A percentile compares a stretch with the other conserved stretches of the same genome.
phyloP scores from a whole-genome alignment of 2,797 vertebrate genomes.

The Acipenser oxyrinchus region DNA sequence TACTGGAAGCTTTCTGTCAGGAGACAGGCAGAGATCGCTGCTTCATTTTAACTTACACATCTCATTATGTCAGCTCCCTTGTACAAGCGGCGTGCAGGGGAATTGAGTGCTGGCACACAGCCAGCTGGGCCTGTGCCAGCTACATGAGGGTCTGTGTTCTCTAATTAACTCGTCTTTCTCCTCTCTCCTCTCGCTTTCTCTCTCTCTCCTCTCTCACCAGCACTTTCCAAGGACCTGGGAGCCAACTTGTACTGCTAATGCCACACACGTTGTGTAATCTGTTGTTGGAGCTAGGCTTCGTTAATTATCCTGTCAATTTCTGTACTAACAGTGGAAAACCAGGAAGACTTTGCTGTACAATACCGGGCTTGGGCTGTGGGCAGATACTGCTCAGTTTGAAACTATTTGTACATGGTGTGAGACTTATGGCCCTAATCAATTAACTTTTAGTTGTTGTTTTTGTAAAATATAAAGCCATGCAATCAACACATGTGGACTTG shows the following conservation, averaged over 20 bases:
- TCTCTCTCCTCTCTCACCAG: constrained; percentile 6
- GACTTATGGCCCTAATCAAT: too few relatives aligned
- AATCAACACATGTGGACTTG: too few relatives aligned
- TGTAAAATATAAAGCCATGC: too few relatives aligned
- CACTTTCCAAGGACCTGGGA: constrained; percentile 21
- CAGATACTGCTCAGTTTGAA: too few relatives aligned
- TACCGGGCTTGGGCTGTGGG: background rate
- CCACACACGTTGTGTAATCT: constrained; percentile 14
- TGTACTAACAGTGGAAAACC: background rate
- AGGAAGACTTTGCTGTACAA: background rate
- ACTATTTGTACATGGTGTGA: too few relatives aligned
- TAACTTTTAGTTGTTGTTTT: too few relatives aligned
- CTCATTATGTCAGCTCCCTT: constrained; percentile 35
- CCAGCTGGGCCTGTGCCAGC: constrained; percentile 42
- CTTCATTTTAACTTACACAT: constrained; percentile 46
- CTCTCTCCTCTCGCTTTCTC: constrained; percentile 19
- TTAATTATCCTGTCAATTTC: constrained; percentile 14
- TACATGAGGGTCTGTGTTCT: constrained; percentile 31
- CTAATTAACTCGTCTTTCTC: constrained; percentile 35
- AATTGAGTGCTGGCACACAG: constrained; percentile 26
- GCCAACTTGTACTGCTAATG: constrained; percentile 7
- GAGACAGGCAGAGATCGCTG: constrained; percentile 31
- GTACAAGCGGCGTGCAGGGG: background rate
- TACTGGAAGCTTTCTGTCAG: constrained; percentile 29
- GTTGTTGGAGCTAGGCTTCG: constrained; percentile 16